Evolutionary conservation across 2,888 invertebrate species (phyloP).

Genomic region (Philopedon plagiatum): DNA sequence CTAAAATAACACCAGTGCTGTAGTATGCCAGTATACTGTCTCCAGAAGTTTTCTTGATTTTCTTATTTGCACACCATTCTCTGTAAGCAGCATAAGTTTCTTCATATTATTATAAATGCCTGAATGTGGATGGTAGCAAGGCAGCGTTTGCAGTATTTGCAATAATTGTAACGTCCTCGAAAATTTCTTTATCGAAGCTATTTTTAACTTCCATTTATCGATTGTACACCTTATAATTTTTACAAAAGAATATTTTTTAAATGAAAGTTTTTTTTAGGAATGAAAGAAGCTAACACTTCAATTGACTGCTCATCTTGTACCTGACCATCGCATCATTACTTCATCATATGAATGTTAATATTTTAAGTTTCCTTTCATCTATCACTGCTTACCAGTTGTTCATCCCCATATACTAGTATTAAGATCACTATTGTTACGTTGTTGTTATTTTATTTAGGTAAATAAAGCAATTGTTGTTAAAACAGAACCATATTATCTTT

Average conservation of each 20-base stretch:
- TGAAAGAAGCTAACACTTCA: not conserved
- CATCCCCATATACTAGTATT: slow-evolving; percentile 31
- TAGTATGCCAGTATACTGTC: too few species aligned
- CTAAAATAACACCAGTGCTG: too few species aligned
- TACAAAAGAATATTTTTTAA: not conserved
- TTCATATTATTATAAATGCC: too few species aligned
- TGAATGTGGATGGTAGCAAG: too few species aligned
- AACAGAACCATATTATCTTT: not conserved
- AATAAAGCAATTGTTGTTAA: slow-evolving; percentile 31
- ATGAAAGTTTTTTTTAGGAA: not conserved
- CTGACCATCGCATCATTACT: slow-evolving; percentile 20
- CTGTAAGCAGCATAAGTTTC: too few species aligned
- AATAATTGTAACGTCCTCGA: too few species aligned
- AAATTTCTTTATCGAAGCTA: too few species aligned
- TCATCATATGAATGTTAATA: slow-evolving; percentile 21
- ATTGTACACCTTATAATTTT: not conserved
- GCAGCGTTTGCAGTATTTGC: too few species aligned
- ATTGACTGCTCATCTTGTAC: slow-evolving; percentile 23
- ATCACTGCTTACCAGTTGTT: slow-evolving; percentile 23
- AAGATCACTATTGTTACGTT: slow-evolving; percentile 13
- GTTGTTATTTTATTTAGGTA: slow-evolving; percentile 11
- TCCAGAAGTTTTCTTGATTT: too few species aligned
- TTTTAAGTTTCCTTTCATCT: slow-evolving; percentile 11
- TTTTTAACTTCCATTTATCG: too few species aligned
- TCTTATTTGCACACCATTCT: too few species aligned